These are phyloP conservation scores for Sebastes nivosus DNA, from an alignment of 2,797 vertebrate species.

Conservation along the genomic window DNA sequence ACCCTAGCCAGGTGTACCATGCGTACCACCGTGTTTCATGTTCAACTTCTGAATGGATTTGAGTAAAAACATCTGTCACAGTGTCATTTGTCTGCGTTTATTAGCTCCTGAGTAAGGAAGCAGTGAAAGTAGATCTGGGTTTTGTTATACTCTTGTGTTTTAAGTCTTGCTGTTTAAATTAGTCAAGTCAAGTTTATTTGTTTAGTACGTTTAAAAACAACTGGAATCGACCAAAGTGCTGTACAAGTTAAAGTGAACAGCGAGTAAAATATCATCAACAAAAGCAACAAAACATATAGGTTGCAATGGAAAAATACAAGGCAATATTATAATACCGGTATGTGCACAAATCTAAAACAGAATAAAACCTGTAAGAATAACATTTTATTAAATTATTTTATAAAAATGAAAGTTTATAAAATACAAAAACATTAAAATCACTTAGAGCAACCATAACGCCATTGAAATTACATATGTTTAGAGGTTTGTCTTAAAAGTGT, in stretches of 20 bases:
- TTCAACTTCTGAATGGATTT: background rate
- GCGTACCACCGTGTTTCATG: background rate
- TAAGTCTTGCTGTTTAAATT: background rate
- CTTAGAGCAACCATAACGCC: too few relatives aligned
- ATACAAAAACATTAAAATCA: too few relatives aligned
- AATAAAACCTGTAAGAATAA: rapidly evolving
- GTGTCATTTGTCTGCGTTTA: background rate
- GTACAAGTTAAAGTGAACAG: too few relatives aligned
- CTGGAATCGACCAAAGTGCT: too few relatives aligned
- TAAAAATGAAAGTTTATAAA: rapidly evolving
- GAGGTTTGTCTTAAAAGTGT: too few relatives aligned
- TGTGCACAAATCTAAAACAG: too few relatives aligned
- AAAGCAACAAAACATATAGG: too few relatives aligned
- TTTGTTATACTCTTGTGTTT: background rate
- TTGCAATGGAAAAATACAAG: too few relatives aligned
- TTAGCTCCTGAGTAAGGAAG: background rate
- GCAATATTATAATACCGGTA: too few relatives aligned
- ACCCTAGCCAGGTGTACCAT: background rate
- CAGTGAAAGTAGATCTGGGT: background rate
- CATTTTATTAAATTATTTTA: rapidly evolving
- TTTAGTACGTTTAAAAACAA: too few relatives aligned
- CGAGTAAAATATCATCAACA: too few relatives aligned
- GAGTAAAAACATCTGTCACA: background rate
- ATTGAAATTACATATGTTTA: rapidly evolving
- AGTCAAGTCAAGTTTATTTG: too few relatives aligned